These are phyloP conservation scores for Arctopsyche grandis DNA, from an alignment of 1,140 invertebrate genomes.

Conservation along the genomic window DNA sequence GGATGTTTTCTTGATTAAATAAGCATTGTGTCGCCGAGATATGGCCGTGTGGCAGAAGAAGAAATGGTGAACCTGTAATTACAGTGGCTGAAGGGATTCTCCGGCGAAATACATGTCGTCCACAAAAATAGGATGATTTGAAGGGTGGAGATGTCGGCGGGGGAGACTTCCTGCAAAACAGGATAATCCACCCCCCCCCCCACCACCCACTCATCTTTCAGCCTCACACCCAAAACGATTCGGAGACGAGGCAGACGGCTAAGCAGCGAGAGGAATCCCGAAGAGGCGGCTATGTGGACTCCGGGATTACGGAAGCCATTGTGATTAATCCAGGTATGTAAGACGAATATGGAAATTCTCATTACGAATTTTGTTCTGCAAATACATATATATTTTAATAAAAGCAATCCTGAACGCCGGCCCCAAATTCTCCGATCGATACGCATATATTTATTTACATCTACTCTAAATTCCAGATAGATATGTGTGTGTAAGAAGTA, in stretches of 20 bases:
- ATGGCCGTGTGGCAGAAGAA: too few relatives aligned
- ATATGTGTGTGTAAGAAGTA: too few relatives aligned
- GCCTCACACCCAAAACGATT: not conserved
- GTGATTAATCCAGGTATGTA: conserved; percentile 53
- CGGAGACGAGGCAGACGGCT: not conserved
- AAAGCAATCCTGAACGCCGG: not conserved
- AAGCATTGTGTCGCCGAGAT: too few relatives aligned
- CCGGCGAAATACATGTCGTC: not conserved
- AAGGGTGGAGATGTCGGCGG: conserved; percentile 1
- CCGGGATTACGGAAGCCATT: conserved; percentile 48
- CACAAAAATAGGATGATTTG: conserved; percentile 39
- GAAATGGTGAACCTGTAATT: too few relatives aligned
- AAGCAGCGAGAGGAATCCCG: conserved; percentile 27
- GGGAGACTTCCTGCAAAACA: conserved; percentile 14
- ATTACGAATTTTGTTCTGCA: conserved; percentile 12
- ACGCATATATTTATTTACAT: too few relatives aligned
- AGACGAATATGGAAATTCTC: conserved; percentile 29
- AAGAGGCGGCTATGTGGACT: conserved; percentile 43
- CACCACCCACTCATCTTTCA: not conserved
- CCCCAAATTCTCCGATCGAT: not conserved
- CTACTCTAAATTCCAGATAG: too few relatives aligned
- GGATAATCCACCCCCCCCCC: conserved; percentile 17
- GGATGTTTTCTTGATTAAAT: too few relatives aligned
- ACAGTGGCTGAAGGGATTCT: too few relatives aligned
- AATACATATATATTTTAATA: conserved; percentile 10